Base-by-base conservation (phyloP, 2,888 invertebrate genomes). In the Platycheirus albimanus region DNA sequence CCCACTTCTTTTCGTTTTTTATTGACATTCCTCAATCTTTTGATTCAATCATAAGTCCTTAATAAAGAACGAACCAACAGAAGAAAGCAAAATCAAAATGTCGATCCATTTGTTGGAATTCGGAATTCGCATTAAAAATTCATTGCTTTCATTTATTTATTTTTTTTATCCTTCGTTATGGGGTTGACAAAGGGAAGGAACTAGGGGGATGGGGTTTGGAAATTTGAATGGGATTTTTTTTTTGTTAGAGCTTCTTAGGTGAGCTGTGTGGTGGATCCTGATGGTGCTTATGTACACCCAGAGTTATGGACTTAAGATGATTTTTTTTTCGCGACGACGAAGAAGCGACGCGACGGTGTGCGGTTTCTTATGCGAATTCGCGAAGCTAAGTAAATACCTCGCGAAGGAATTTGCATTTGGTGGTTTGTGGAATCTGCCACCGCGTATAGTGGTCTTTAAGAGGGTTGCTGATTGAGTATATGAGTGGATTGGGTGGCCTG, bases 11-110 rank as follows among this genome's bases (percentile, higher is more conserved):
- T 54, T 36, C 4, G 10, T 47, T 77, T 52, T 52, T 75, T 81
- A 76, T 81, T 76, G 81, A 76, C 76, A 81, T 81, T 77, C 77
- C 77, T 78, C 72, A 83, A 83, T 83, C 83, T 83, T 74, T 83
- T 83, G 74, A 83, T 83, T 83, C 83, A 83, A 83, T 83, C 83
- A 83, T 83, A 83, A 83, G 83, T 83, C 83, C 77, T 77, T 74
- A 83, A 83, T 78, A 78, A 81, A 76, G 80, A 33, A 76, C 49
- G 56, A 47, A 63, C 38, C 56, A 66, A 56, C 11, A 43, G 30
- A 56, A 38, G 38, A 28, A 45, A 67, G 43, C 47, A 54, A 77
- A 78, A 83, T 83, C 83, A 74, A 83, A 77, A 72, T 77, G 72
- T 78, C 69, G 83, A 83, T 83, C 83, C 83, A 83, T 83, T 83